A percentile compares a stretch with the other conserved stretches of the same genome.
phyloP scores from a whole-genome alignment of 92 coral and sea anemone species.

The Palythoa grandiflora region DNA sequence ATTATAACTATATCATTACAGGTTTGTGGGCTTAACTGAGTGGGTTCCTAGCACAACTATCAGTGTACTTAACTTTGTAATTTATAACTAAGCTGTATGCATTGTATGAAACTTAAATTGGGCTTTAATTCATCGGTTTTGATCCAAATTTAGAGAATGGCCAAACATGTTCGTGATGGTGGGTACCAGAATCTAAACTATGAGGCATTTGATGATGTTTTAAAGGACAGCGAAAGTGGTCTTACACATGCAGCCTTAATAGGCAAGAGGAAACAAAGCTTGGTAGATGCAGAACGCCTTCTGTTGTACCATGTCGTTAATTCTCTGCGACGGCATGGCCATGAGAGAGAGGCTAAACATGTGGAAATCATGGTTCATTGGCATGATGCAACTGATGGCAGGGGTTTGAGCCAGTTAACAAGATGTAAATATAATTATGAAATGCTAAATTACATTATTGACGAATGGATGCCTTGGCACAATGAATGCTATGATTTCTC shows the following conservation, averaged over 20 bases:
- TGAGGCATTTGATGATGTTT: slow-evolving; percentile 72
- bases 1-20: background rate
- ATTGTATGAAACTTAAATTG: no score
- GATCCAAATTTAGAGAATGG: background rate
- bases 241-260: slow-evolving; percentile 71
- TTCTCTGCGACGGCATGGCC: slow-evolving; percentile 50
- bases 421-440: slow-evolving; percentile 28
- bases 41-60: background rate
- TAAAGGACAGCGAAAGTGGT: slow-evolving; percentile 63
- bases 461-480: slow-evolving; percentile 57
- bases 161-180: background rate
- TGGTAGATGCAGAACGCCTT: slow-evolving; percentile 63
- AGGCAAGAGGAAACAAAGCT: slow-evolving; percentile 68
- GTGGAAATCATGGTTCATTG: slow-evolving; percentile 62
- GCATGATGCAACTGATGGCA: slow-evolving; percentile 79
- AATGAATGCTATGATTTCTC: slow-evolving; percentile 25
- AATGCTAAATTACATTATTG: slow-evolving; percentile 37
- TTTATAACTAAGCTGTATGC: background rate
- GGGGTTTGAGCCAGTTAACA: slow-evolving; percentile 55
- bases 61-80: background rate
- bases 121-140: background rate
- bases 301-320: slow-evolving; percentile 58
- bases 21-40: background rate
- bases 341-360: slow-evolving; percentile 62
- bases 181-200: slow-evolving; percentile 34